These are phyloP conservation scores for Leptobrachium leishanense DNA, from an alignment of 2,113 vertebrate genomes.

Conservation along the genomic window DNA sequence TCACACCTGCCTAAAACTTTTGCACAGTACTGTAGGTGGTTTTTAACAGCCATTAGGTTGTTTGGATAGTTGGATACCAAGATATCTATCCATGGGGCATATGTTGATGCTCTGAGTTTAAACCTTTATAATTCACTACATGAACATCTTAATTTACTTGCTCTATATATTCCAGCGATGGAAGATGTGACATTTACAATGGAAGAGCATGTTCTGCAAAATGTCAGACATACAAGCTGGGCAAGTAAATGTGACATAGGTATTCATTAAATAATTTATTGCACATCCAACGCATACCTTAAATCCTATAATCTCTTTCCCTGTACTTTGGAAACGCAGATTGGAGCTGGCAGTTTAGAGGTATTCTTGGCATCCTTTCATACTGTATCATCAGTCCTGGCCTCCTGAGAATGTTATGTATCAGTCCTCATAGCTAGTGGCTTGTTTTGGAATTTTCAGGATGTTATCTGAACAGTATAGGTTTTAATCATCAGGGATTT, in stretches of 20 bases:
- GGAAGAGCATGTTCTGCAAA: conserved; percentile 35
- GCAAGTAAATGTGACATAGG: conserved; percentile 33
- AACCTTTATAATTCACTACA: conserved; percentile 6
- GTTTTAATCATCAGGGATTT: too few species aligned
- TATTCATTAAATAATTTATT: conserved; percentile 35
- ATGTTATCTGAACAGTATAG: too few species aligned
- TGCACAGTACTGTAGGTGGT: too few species aligned
- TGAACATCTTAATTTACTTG: not conserved
- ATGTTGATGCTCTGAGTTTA: conserved; percentile 10
- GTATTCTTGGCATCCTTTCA: conserved; percentile 21
- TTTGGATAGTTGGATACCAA: not conserved
- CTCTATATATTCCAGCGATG: conserved; percentile 19
- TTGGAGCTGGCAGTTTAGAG: conserved; percentile 19
- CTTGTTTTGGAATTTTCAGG: not conserved
- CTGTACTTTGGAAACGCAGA: conserved; percentile 32
- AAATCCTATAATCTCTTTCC: conserved; percentile 45
- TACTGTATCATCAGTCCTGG: conserved; percentile 16
- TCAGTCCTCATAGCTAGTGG: conserved; percentile 5
- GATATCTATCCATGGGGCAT: conserved; percentile 1
- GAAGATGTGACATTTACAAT: conserved; percentile 32
- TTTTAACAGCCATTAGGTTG: too few species aligned
- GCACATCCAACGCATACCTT: conserved; percentile 11
- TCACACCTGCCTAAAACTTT: too few species aligned
- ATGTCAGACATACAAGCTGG: conserved; percentile 39
- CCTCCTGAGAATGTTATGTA: conserved; percentile 4